Evolutionary conservation across 2,113 vertebrate species (phyloP).

Genomic region (Acanthisitta chloris): DNA sequence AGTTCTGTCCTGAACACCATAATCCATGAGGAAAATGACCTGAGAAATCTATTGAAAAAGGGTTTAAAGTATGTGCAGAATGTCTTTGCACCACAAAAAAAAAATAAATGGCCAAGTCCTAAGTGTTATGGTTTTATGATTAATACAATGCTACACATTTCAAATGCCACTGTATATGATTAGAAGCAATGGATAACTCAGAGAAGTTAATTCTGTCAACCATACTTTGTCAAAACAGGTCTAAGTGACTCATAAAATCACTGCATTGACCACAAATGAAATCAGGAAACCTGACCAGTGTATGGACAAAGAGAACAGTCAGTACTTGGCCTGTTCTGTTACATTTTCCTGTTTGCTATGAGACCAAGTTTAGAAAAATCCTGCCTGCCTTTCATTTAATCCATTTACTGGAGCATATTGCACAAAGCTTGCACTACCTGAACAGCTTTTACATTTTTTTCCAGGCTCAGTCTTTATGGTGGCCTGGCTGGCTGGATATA

Average conservation of each 20-base stretch:
- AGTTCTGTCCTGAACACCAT: too few species aligned
- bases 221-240: background rate
- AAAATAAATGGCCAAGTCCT: background rate
- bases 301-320: background rate
- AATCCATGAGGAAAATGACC: too few species aligned
- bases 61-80: background rate
- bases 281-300: background rate
- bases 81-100: background rate
- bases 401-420: background rate
- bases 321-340: background rate
- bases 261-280: background rate
- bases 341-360: background rate
- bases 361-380: background rate
- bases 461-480: background rate
- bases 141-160: background rate
- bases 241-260: background rate
- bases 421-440: background rate
- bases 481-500: background rate
- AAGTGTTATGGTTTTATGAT: background rate
- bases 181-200: background rate
- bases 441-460: slow-evolving; percentile 5
- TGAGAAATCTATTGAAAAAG: too few species aligned
- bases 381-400: background rate
- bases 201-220: background rate
- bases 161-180: background rate